Evolutionary conservation across 2,888 invertebrate genomes (phyloP), one percentile per base, ranked within the genome.

Genomic region (Ophion costatus): DNA sequence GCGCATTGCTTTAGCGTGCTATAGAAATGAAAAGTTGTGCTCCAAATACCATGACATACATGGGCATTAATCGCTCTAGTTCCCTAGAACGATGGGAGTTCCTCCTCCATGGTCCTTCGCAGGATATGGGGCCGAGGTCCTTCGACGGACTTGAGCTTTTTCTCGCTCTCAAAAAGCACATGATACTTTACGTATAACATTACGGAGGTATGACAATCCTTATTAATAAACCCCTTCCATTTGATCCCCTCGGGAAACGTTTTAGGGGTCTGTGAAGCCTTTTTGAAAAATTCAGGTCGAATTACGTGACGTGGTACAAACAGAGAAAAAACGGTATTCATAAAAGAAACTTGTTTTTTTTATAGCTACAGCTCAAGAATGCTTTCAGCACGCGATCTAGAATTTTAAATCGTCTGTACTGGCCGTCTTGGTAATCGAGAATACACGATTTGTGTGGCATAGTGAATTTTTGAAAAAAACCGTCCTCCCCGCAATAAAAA

Each of bases 21-120:
- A 33, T 0, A 63, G 9, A 51, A 81, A 73, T 73, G 33, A 38
- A 69, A 33, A 64, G 63, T 42, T 45, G 33, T 20, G 69, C 4
- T 75, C 17, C 33, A 22, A 11, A 74, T 42, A 22, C 1, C 59
- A 69, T 24, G 42, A 24, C 7, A n/a, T 42, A 63, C 45, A 61
- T 64, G 59, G 20, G 17, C 22, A 42, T 69, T 57, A 77, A 77
- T 70, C 42, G 70, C 57, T 45, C 70, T 24, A 71, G 64, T 71
- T 76, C 70, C 64, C 42, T 33, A 24, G 11, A 20, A 59, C n/a
- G 24, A 59, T 57, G 38, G n/a, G 24, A 69, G 29, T 69, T 45
- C 59, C 22, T 69, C 17, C 17, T 38, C 1, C 38, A 38, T 38
- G 7, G 17, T 5, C 51, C 51, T 14, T 51, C 51, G 51, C 17